Conservation (phyloP, 1,140 invertebrate species). For the Zaprionus ghesquierei region DNA sequence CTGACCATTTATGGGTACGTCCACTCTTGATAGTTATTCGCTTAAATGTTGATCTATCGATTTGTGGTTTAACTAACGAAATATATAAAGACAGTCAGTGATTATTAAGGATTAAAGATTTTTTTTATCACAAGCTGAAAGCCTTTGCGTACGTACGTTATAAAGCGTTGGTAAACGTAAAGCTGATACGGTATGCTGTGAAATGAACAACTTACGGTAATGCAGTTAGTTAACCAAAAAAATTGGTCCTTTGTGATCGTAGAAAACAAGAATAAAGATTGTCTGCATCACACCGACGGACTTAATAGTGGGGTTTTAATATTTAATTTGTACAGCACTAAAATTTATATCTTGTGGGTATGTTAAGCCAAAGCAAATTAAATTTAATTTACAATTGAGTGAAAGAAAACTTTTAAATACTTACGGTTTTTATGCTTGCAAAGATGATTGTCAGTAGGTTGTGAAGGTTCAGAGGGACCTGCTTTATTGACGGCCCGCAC, state of each 20-base stretch:
- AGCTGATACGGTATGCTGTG: slow-evolving; percentile 27
- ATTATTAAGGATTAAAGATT: background rate
- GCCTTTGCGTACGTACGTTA: slow-evolving; percentile 36
- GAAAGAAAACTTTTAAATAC: slow-evolving; percentile 75
- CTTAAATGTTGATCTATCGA: slow-evolving; percentile 95
- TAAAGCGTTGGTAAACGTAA: slow-evolving; percentile 24
- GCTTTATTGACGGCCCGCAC: slow-evolving; percentile 96
- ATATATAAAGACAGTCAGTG: slow-evolving; percentile 22
- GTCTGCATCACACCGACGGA: no score
- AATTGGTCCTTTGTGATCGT: background rate
- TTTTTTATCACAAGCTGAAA: background rate
- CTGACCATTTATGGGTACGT: slow-evolving; percentile 95
- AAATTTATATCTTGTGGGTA: slow-evolving; percentile 1
- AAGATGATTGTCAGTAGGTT: slow-evolving; percentile 94
- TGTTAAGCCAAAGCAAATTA: slow-evolving; percentile 62
- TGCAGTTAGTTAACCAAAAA: background rate
- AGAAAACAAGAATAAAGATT: no score
- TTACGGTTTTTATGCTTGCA: slow-evolving; percentile 97
- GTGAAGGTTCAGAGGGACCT: slow-evolving; percentile 92
- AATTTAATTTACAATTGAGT: background rate
- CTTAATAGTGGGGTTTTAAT: no score
- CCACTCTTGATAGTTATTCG: slow-evolving; percentile 94
- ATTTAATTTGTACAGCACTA: background rate
- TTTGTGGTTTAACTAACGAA: slow-evolving; percentile 93
- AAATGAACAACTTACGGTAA: slow-evolving; percentile 8